Conservation (phyloP, 1,140 invertebrate genomes). For the Ips nitidus region DNA sequence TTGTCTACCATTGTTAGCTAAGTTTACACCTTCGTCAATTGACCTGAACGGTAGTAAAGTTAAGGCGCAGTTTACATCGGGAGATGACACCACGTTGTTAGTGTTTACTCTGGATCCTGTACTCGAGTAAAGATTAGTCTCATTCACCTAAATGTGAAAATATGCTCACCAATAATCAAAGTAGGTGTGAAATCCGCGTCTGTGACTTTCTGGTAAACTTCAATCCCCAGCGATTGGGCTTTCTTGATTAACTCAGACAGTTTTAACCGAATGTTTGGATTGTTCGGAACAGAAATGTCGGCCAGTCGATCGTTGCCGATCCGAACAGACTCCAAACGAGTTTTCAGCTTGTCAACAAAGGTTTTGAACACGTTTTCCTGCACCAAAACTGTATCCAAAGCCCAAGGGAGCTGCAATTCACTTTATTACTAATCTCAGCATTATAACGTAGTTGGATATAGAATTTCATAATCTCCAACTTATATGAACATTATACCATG, state of each 20-base stretch:
- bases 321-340: conserved; percentile 51
- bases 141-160: neutral
- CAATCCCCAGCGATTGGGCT: conserved; percentile 40
- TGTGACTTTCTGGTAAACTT: conserved; percentile 32
- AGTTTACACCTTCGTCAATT: conserved; percentile 60
- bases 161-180: conserved; percentile 18
- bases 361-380: conserved; percentile 58
- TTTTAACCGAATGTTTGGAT: conserved; percentile 31
- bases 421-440: neutral
- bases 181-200: conserved; percentile 26
- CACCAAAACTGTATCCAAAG: conserved; percentile 57
- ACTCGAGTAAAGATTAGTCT: neutral
- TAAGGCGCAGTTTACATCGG: conserved; percentile 50
- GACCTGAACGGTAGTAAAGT: conserved; percentile 60
- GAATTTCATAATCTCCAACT: too few species aligned
- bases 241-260: conserved; percentile 16
- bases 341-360: conserved; percentile 56
- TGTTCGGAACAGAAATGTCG: conserved; percentile 38
- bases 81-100: conserved; percentile 49
- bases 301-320: conserved; percentile 55
- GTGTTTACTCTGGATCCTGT: conserved; percentile 41
- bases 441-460: too few species aligned
- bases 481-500: conserved; percentile 50
- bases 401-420: conserved; percentile 56
- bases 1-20: conserved; percentile 60